Conservation (phyloP, 2,797 vertebrate species). For the Parauchenoglanis ngamensis region DNA sequence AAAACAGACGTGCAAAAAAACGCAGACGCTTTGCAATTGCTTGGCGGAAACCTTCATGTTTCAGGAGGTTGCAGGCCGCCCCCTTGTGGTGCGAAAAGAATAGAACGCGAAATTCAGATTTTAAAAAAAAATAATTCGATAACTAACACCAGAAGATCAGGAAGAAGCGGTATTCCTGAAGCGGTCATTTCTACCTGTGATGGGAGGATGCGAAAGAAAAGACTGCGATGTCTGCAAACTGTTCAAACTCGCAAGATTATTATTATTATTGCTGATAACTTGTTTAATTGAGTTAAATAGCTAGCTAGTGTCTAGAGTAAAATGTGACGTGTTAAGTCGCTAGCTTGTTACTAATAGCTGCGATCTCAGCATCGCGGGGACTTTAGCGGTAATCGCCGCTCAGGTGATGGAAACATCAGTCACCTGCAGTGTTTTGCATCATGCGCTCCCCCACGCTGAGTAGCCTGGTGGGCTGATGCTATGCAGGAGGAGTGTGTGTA, state of each 20-base stretch:
- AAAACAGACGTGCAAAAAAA: no score
- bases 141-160: no score
- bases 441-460: no score
- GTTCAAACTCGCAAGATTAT: no score
- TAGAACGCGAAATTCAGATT: not conserved
- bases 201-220: not conserved
- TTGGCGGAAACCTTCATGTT: not conserved
- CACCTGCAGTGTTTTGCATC: not conserved
- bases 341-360: not conserved
- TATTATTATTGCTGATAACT: not conserved
- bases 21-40: no score
- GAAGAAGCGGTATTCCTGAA: not conserved
- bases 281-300: not conserved
- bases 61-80: not conserved
- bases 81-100: not conserved
- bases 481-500: no score
- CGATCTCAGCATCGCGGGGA: not conserved
- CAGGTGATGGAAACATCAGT: no score
- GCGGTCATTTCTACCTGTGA: no score
- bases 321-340: not conserved
- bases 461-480: no score
- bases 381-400: not conserved
- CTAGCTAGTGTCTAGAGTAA: not conserved
- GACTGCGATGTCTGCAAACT: not conserved
- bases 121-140: no score